These are phyloP conservation scores for Bedellia somnulentella DNA, from an alignment of 2,888 invertebrate species.

Conservation along the genomic window DNA sequence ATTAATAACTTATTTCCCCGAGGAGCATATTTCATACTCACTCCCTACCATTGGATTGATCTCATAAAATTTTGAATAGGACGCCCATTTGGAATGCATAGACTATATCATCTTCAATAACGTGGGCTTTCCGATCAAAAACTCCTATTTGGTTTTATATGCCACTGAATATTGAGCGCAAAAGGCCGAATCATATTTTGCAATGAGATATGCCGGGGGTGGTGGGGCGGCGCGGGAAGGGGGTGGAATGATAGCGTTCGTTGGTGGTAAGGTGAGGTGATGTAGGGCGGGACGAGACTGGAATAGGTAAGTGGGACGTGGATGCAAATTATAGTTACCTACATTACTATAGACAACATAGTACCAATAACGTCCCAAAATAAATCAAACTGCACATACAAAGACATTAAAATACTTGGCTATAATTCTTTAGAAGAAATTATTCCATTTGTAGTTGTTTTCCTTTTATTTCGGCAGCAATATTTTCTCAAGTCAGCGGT, in stretches of 20 bases:
- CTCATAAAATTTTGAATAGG: too few species aligned
- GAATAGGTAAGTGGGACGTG: neutral
- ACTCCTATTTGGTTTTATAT: slow-evolving; percentile 33
- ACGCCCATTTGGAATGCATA: slow-evolving; percentile 4
- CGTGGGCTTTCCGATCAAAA: slow-evolving; percentile 23
- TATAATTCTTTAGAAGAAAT: neutral
- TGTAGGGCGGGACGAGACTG: slow-evolving; percentile 2
- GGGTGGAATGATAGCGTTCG: slow-evolving; percentile 8
- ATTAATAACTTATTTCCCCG: too few species aligned
- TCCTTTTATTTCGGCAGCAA: neutral
- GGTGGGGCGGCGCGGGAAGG: slow-evolving; percentile 11
- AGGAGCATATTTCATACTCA: too few species aligned
- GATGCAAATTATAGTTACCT: too few species aligned
- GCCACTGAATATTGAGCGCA: slow-evolving; percentile 43
- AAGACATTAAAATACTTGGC: too few species aligned
- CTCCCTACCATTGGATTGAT: too few species aligned
- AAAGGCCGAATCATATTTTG: slow-evolving; percentile 23
- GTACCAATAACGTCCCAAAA: too few species aligned
- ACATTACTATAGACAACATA: too few species aligned
- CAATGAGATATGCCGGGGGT: slow-evolving; percentile 20
- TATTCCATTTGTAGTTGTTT: neutral
- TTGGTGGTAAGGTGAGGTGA: slow-evolving; percentile 5
- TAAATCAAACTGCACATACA: too few species aligned
- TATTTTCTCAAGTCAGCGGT: too few species aligned
- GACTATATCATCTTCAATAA: slow-evolving; percentile 1